Conservation (phyloP, 2,797 vertebrate species). For the Artibeus jamaicensis region DNA sequence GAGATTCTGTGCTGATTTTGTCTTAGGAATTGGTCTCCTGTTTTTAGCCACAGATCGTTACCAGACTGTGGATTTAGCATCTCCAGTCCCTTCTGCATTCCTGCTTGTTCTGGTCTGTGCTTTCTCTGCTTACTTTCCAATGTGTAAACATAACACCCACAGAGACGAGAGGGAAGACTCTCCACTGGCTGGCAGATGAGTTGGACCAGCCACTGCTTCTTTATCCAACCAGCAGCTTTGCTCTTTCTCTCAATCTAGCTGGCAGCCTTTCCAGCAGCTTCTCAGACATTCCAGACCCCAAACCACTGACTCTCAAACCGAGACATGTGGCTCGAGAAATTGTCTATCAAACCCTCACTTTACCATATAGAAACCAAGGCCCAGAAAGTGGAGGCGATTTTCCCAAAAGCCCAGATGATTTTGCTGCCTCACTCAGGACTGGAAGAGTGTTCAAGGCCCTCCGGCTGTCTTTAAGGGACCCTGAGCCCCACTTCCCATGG, state of each 20-base stretch:
- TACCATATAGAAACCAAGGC: not conserved
- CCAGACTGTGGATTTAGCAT: not conserved
- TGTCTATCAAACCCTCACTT: not conserved
- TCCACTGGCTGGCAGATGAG: not conserved
- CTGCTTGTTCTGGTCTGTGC: not conserved
- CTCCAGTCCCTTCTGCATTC: not conserved
- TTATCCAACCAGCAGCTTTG: not conserved
- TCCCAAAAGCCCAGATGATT: not conserved
- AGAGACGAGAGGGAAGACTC: not conserved
- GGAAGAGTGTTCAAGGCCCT: not conserved
- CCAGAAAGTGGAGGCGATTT: not conserved
- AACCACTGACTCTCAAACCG: not conserved
- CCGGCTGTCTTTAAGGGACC: not conserved
- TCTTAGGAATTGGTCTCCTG: not conserved
- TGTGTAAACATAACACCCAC: not conserved
- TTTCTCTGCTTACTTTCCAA: not conserved
- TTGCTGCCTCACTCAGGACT: not conserved
- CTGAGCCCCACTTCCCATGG: not conserved
- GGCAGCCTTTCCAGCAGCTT: not conserved
- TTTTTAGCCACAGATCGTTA: not conserved
- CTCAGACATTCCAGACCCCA: not conserved
- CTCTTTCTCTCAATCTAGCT: not conserved
- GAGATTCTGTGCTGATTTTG: conserved; percentile 50
- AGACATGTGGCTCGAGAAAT: not conserved
- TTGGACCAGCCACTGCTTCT: not conserved